Evolutionary conservation across 2,797 vertebrate species (phyloP).

Genomic region (Hafferia zeledoni): DNA sequence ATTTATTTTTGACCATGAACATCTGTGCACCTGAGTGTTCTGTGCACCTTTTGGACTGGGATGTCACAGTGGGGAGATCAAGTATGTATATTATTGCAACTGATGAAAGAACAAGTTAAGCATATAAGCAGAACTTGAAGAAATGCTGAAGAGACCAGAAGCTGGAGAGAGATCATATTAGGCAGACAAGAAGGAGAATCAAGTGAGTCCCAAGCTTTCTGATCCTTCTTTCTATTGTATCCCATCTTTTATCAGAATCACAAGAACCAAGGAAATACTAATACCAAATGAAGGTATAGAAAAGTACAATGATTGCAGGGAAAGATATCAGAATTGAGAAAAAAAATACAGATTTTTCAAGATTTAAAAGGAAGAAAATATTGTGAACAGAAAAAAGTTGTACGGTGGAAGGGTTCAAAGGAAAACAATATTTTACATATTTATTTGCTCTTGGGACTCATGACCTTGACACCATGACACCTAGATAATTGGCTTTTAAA

Average conservation of each 20-base stretch:
- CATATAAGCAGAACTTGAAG: background rate
- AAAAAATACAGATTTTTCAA: background rate
- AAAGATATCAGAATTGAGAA: background rate
- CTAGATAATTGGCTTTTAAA: background rate
- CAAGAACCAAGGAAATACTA: background rate
- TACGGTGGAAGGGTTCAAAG: background rate
- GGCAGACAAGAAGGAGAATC: background rate
- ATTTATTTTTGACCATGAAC: background rate
- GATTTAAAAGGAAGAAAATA: background rate
- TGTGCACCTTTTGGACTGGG: background rate
- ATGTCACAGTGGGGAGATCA: rapidly evolving
- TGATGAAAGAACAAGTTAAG: background rate
- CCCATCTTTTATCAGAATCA: background rate
- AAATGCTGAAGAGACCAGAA: background rate
- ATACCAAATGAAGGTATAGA: background rate
- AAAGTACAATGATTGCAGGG: background rate
- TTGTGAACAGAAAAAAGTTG: background rate
- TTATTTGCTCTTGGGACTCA: background rate
- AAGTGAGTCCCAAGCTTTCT: background rate
- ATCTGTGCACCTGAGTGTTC: background rate
- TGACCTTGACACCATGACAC: background rate
- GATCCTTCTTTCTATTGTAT: background rate
- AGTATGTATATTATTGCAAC: background rate
- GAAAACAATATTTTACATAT: background rate
- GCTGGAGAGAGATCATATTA: background rate